Base-by-base conservation (phyloP, 2,888 invertebrate genomes). In the Ashinkailepas kermadecensis region DNA sequence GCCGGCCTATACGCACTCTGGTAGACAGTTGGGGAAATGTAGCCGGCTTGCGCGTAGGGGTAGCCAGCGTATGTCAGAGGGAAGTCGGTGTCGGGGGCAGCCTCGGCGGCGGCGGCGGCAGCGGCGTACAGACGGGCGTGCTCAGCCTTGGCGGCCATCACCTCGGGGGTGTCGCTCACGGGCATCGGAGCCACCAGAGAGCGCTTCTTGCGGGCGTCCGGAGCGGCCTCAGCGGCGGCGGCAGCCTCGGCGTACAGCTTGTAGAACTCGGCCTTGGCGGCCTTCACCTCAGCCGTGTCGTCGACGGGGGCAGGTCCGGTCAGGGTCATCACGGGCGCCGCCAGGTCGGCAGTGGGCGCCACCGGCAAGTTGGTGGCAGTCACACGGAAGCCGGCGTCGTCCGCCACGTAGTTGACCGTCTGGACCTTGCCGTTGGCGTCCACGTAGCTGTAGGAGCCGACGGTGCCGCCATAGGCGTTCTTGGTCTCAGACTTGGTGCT, bases 361-460 rank as follows among this genome's bases (percentile, higher is more conserved):
- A 86, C 86, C 80, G 92, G 91, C 78, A 91, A 86, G 86, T 91
- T 91, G 57, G 90, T 90, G 78, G 90, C 91, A 8, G 92, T 91
- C 78, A 91, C 89, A 78, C 91, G 90, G 87, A 91, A 92, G 56
- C 91, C 91, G 84, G 89, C 88, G 57, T 81, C 82, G 79, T 84
- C 84, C 15, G 84, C 83, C 13, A 84, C 82, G 74, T 84, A 84
- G 74, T 84, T 82, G 11, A 90, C 91, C 3, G 89, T 89, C 86
- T 92, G 91, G 9, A 91, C 85, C 84, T 90, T 84, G 39, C 91
- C 91, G 59, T 83, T 82, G 25, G 83, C 54, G 82, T 83, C 84
- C 58, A 84, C 80, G 80, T 82, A 84, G 81, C 83, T 84, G 83
- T 83, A 84, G 39, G 83, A 82, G 7, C 84, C 84, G 10, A 81